A percentile compares a stretch with the other conserved stretches of the same genome.
Evolutionary conservation across 1,140 invertebrate genomes (phyloP).

Genomic region (Anagrus nilaparvatae): DNA sequence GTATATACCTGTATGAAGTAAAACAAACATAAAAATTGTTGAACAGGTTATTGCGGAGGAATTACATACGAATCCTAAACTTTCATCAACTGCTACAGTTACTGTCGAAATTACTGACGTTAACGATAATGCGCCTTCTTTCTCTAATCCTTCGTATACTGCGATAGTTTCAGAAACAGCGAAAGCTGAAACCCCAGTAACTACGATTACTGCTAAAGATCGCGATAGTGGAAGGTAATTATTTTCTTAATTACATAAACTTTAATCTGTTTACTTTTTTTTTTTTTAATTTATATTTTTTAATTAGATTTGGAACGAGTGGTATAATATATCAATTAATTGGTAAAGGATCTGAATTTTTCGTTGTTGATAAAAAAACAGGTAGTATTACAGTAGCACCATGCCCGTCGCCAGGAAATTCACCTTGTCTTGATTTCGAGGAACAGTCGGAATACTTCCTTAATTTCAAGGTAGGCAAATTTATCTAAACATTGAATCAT

Average conservation of each 20-base stretch:
- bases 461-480: constrained; percentile 60
- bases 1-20: constrained; percentile 7
- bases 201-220: constrained; percentile 70
- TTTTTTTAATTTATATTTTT: constrained; percentile 17
- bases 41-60: constrained; percentile 72
- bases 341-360: constrained; percentile 76
- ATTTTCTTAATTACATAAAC: neutral
- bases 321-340: constrained; percentile 77
- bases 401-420: constrained; percentile 54
- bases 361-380: constrained; percentile 66
- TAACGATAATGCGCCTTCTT: constrained; percentile 83
- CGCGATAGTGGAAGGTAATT: constrained; percentile 68
- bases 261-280: constrained; percentile 17
- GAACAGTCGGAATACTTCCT: constrained; percentile 72
- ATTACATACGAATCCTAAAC: constrained; percentile 58
- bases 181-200: constrained; percentile 56
- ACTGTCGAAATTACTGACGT: constrained; percentile 73
- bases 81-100: constrained; percentile 80
- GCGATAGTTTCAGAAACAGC: constrained; percentile 64
- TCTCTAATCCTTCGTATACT: constrained; percentile 63
- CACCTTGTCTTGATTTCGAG: constrained; percentile 80
- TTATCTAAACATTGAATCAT: neutral
- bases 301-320: constrained; percentile 52
- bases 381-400: constrained; percentile 73
- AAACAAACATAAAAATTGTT: constrained; percentile 18